Evolutionary conservation across 2,888 invertebrate species (phyloP).

Genomic region (Sipunculus nudus): DNA sequence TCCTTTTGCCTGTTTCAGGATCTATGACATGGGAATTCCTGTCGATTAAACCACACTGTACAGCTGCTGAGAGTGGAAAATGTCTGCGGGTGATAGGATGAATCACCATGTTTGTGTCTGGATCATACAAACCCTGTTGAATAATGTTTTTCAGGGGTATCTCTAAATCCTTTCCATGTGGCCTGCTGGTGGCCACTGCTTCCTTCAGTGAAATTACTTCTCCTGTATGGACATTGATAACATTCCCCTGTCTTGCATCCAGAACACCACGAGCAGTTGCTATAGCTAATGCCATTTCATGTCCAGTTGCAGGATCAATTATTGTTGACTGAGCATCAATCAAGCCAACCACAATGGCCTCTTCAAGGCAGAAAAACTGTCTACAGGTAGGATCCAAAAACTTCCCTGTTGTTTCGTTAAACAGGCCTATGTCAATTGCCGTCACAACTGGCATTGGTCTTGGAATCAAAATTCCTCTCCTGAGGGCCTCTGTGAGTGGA

Average conservation of each 20-base stretch:
- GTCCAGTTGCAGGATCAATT: constrained; percentile 35
- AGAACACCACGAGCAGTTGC: constrained; percentile 38
- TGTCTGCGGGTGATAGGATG: constrained; percentile 27
- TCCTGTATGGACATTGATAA: constrained; percentile 62
- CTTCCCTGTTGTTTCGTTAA: constrained; percentile 41
- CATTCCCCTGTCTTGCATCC: constrained; percentile 37
- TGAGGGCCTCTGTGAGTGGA: constrained; percentile 83
- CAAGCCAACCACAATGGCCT: constrained; percentile 36
- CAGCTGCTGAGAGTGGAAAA: not conserved
- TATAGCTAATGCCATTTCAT: constrained; percentile 26
- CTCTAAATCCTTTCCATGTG: constrained; percentile 9
- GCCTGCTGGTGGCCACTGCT: constrained; percentile 36
- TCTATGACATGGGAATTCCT: constrained; percentile 18
- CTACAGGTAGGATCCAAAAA: constrained; percentile 40
- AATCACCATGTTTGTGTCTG: constrained; percentile 49
- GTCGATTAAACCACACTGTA: not conserved
- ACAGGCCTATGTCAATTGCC: constrained; percentile 41
- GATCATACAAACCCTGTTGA: constrained; percentile 52
- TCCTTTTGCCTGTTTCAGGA: constrained; percentile 38
- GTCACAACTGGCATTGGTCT: constrained; percentile 39
- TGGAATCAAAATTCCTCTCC: constrained; percentile 51
- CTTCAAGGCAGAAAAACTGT: constrained; percentile 37
- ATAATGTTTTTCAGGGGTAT: constrained; percentile 57
- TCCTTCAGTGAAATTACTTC: constrained; percentile 68
- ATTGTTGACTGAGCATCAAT: constrained; percentile 38